phyloP scores from a whole-genome alignment of 2,797 vertebrate species.

The Epinephelus awoara region DNA sequence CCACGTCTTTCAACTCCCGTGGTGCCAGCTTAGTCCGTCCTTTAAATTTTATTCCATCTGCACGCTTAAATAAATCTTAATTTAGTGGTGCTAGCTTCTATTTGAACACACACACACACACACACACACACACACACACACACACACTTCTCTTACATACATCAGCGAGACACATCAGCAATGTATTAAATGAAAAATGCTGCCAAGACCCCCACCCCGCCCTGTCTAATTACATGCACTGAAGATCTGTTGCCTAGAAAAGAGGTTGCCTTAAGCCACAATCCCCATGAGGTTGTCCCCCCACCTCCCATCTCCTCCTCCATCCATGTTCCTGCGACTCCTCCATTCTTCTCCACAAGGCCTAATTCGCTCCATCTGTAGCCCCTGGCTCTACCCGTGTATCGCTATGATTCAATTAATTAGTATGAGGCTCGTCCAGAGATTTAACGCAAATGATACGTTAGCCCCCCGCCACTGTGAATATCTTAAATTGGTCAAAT shows the following conservation, averaged over 20 bases:
- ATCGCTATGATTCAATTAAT: slow-evolving; percentile 85
- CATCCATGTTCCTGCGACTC: slow-evolving; percentile 58
- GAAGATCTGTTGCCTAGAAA: slow-evolving; percentile 78
- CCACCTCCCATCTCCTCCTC: slow-evolving; percentile 62
- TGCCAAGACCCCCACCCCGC: slow-evolving; percentile 57
- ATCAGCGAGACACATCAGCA: slow-evolving; percentile 68
- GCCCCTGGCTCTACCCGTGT: slow-evolving; percentile 71
- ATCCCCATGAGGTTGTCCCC: slow-evolving; percentile 75
- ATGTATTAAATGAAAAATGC: slow-evolving; percentile 77
- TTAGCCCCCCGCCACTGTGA: slow-evolving; percentile 60
- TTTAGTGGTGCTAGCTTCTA: slow-evolving; percentile 50
- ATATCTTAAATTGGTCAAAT: slow-evolving; percentile 78
- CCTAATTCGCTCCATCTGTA: slow-evolving; percentile 66
- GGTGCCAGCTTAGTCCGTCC: slow-evolving; percentile 33
- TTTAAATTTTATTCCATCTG: slow-evolving; percentile 59
- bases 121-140: background rate
- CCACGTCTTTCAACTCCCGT: slow-evolving; percentile 32
- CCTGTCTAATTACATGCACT: slow-evolving; percentile 85
- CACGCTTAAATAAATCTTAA: slow-evolving; percentile 78
- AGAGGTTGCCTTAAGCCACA: slow-evolving; percentile 80
- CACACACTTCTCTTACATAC: slow-evolving; percentile 48
- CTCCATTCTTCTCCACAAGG: slow-evolving; percentile 56
- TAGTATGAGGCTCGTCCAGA: slow-evolving; percentile 78
- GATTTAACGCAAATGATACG: slow-evolving; percentile 78
- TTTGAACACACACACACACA: background rate